Percentiles rank a stretch among this genome's conserved stretches.
Conservation (phyloP, 2,888 invertebrate species). For the Arenicola marina region DNA sequence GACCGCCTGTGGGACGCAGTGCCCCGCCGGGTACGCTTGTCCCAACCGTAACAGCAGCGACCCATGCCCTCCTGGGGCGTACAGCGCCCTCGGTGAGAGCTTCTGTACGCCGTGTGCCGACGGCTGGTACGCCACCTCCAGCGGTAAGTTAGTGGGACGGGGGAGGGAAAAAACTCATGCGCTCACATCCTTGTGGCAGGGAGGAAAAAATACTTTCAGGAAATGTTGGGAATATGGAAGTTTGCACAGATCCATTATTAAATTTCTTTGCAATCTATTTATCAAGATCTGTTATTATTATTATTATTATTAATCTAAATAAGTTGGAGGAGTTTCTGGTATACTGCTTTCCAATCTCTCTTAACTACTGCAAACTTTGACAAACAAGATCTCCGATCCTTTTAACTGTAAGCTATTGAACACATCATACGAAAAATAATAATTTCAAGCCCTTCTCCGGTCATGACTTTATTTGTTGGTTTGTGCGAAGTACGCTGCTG, state of each 20-base stretch:
- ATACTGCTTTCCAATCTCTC: too few species aligned
- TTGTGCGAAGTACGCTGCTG: too few species aligned
- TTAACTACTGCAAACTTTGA: too few species aligned
- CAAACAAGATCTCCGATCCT: too few species aligned
- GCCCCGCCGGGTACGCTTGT: constrained; percentile 47
- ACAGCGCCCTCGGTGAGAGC: constrained; percentile 39
- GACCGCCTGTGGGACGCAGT: constrained; percentile 37
- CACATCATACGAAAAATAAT: neutral
- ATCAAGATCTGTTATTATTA: too few species aligned
- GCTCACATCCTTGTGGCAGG: neutral
- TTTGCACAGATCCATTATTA: neutral
- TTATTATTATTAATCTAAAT: too few species aligned
- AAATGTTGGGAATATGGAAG: neutral
- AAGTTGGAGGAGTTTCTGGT: too few species aligned
- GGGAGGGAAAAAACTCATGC: neutral
- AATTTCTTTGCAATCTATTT: too few species aligned
- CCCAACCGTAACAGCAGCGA: constrained; percentile 38
- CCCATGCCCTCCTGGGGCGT: constrained; percentile 40
- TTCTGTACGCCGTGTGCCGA: constrained; percentile 40
- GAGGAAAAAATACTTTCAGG: neutral
- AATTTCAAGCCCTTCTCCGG: neutral
- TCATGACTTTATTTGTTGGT: neutral
- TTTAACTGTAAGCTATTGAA: too few species aligned
- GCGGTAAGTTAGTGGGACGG: constrained; percentile 20
- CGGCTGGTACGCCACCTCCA: constrained; percentile 36